A percentile compares a stretch with the other conserved stretches of the same genome.
Evolutionary conservation across 1,140 invertebrate genomes (phyloP).

Genomic region (Caenorhabditis inopinata): DNA sequence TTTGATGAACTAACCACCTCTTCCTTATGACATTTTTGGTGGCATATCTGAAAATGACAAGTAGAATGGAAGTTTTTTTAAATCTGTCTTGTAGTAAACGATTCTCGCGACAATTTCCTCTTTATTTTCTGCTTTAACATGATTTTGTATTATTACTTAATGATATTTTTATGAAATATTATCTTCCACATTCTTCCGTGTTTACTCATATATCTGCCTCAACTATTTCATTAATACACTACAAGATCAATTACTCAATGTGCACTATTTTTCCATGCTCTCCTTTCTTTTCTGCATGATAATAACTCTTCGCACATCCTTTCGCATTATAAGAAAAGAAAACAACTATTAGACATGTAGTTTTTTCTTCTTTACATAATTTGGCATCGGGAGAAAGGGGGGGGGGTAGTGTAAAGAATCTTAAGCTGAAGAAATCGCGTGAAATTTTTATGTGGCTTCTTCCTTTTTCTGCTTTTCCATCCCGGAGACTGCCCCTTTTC

Average conservation of each 20-base stretch:
- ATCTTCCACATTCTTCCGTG: not conserved
- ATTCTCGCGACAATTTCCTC: not conserved
- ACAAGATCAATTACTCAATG: not conserved
- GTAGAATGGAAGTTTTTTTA: conserved; percentile 11
- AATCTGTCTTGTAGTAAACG: too few relatives aligned
- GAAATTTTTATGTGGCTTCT: conserved; percentile 29
- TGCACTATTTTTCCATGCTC: not conserved
- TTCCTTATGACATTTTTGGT: conserved; percentile 21
- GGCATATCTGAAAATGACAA: conserved; percentile 2
- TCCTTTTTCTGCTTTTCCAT: not conserved
- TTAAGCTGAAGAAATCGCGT: conserved; percentile 14
- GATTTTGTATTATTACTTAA: not conserved
- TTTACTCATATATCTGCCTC: not conserved
- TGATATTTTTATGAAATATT: not conserved
- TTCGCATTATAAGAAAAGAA: not conserved
- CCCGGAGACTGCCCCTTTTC: not conserved
- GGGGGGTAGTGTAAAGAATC: not conserved
- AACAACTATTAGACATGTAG: not conserved
- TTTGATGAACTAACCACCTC: not conserved
- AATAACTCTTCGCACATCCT: not conserved
- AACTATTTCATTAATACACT: not conserved
- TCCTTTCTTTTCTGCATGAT: not conserved
- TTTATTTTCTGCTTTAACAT: not conserved
- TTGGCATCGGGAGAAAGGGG: not conserved
- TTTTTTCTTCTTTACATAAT: conserved; percentile 2